Conservation (phyloP, 2,888 invertebrate species). For the Achlya flavicornis region DNA sequence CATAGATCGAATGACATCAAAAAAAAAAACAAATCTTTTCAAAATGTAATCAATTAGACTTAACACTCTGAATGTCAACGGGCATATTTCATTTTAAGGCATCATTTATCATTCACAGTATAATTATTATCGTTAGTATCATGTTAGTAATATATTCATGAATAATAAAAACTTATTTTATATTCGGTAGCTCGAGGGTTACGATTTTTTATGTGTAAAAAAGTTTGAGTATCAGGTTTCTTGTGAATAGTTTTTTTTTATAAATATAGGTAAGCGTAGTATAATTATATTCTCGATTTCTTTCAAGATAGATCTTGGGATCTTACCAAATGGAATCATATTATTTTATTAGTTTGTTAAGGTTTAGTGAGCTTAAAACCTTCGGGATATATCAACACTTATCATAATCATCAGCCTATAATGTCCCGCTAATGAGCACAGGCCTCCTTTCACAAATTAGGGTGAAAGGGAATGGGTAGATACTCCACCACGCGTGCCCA, state of each 20-base stretch:
- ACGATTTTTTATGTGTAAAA: conserved; percentile 27
- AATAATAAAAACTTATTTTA: conserved; percentile 45
- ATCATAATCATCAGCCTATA: too few species aligned
- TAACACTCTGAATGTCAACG: conserved; percentile 64
- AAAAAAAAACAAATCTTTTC: background rate
- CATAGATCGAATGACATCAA: background rate
- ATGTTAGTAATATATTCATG: conserved; percentile 51
- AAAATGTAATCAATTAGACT: conserved; percentile 62
- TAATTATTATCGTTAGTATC: conserved; percentile 41
- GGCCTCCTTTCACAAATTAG: too few species aligned
- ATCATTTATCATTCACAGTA: conserved; percentile 58
- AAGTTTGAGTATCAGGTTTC: conserved; percentile 10
- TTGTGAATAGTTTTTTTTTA: background rate
- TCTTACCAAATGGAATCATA: too few species aligned
- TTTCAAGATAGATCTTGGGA: too few species aligned
- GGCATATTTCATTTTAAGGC: conserved; percentile 31
- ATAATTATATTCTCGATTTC: background rate
- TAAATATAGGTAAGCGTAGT: too few species aligned
- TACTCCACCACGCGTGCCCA: too few species aligned
- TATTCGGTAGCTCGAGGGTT: conserved; percentile 48
- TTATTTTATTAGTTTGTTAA: too few species aligned
- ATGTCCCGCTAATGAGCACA: too few species aligned
- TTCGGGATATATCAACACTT: too few species aligned
- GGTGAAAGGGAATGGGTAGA: too few species aligned
- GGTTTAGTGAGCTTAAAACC: too few species aligned